Base-by-base conservation (phyloP, 2,888 invertebrate genomes). In the Chironomus riparius region DNA sequence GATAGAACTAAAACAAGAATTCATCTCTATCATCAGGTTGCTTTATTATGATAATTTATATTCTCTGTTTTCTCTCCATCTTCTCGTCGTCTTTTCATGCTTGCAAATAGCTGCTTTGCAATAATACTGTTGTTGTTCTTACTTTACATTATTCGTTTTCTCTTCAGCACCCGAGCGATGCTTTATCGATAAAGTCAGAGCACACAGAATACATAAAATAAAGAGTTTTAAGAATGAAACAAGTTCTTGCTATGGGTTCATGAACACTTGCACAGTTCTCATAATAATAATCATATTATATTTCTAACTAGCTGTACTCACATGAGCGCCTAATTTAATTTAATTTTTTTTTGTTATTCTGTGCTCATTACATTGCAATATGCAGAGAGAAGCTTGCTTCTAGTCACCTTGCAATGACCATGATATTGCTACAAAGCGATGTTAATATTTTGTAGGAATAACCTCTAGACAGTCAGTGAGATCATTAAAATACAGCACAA, bases 11-110 rank as follows among this genome's bases (percentile, higher is more conserved):
- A 62, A 62, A 68, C 28, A 68, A 68, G 15, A 68, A 65, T 65
- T 24, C 65, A 68, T 62, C 18, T 15, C 72, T 61, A 74, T 74
- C 74, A 68, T 74, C 74, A 74, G 74, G 74, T 74, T 74, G 74
- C 28, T 74, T 74, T 68, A 68, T 74, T 74, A 74, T 74, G 74
- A 74, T 74, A 68, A 74, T 74, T 73, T 73, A 73, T 73, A 28
- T 62, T 73, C 62, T 18, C 47, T 38, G 24, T 15, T 38, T 56
- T 28, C 38, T 72, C 61, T 72, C 47, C 12, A 13, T 68, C 47
- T 22, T 12, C 38, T 68, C 68, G 2, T 68, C 24, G 13, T 68
- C 24, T 28, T n/a, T 68, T 24, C 61, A 21, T 71, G 47, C 47
- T 15, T 28, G 28, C 47, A 38, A 47, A 28, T 28, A 47, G 38